These are phyloP conservation scores for Speoplatyrhinus poulsoni DNA, from an alignment of 2,113 vertebrate species.

Conservation along the genomic window DNA sequence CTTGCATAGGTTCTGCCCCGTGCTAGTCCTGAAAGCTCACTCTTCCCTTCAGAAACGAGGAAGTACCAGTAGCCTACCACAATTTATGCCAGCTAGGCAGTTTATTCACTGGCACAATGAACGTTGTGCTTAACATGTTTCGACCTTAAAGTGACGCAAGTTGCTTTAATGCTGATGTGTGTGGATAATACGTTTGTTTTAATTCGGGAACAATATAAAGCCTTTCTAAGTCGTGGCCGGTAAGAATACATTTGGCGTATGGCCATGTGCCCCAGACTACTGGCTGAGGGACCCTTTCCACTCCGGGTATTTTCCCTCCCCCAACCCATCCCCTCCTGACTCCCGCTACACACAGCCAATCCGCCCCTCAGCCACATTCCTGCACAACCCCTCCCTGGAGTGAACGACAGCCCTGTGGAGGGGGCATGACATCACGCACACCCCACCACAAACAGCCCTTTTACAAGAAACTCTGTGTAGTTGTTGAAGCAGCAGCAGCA, in stretches of 20 bases:
- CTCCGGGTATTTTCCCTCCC: constrained; percentile 58
- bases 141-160: neutral
- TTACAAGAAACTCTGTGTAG: neutral
- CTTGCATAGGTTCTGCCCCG: constrained; percentile 60
- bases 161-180: no score
- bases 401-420: constrained; percentile 37
- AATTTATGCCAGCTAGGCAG: constrained; percentile 47
- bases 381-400: constrained; percentile 55
- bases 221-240: constrained; percentile 41
- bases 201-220: constrained; percentile 27
- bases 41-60: constrained; percentile 47
- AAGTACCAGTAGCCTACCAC: constrained; percentile 48
- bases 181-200: constrained; percentile 5
- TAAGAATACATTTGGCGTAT: constrained; percentile 39
- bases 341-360: constrained; percentile 58
- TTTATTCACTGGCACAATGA: constrained; percentile 21
- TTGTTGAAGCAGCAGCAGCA: constrained; percentile 1
- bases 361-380: constrained; percentile 66
- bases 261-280: constrained; percentile 26
- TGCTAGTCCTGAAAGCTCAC: constrained; percentile 43
- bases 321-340: constrained; percentile 54
- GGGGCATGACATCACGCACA: constrained; percentile 65
- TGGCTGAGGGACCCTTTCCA: constrained; percentile 48
- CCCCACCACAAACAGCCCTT: constrained; percentile 57
- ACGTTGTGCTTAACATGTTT: neutral